Percentiles rank a stretch among this genome's conserved stretches.
Evolutionary conservation across 2,797 vertebrate genomes (phyloP).

Genomic region (Phataginus tricuspis): DNA sequence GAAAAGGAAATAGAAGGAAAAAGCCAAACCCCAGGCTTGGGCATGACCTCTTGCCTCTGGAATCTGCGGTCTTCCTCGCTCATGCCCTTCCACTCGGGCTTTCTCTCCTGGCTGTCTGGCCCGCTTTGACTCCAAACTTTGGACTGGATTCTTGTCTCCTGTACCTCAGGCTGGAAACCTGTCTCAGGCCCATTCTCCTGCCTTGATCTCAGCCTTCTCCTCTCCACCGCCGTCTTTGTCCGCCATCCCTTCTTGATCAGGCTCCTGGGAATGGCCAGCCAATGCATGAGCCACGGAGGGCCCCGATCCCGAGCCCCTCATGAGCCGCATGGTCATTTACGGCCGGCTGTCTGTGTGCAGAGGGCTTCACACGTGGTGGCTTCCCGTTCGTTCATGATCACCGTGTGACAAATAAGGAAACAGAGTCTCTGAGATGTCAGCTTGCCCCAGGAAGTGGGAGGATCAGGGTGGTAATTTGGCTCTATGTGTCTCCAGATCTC

Average conservation of each 20-base stretch:
- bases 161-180: background rate
- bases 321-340: fast-evolving
- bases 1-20: background rate
- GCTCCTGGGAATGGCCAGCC: background rate
- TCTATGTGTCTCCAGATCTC: fast-evolving
- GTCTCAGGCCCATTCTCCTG: fast-evolving
- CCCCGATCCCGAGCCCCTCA: fast-evolving
- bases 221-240: background rate
- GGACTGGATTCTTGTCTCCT: background rate
- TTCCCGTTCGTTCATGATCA: background rate
- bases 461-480: background rate
- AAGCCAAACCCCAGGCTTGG: background rate
- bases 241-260: fast-evolving
- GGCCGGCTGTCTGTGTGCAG: fast-evolving
- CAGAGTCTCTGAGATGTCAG: background rate
- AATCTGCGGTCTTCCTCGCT: background rate
- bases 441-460: background rate
- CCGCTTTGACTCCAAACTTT: fast-evolving
- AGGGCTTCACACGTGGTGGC: fast-evolving
- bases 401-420: background rate
- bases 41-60: background rate
- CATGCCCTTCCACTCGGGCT: background rate
- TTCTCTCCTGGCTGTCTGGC: background rate
- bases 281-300: fast-evolving
- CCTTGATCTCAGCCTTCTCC: background rate